Conservation (phyloP, 2,113 vertebrate genomes). For the Vulpes vulpes region DNA sequence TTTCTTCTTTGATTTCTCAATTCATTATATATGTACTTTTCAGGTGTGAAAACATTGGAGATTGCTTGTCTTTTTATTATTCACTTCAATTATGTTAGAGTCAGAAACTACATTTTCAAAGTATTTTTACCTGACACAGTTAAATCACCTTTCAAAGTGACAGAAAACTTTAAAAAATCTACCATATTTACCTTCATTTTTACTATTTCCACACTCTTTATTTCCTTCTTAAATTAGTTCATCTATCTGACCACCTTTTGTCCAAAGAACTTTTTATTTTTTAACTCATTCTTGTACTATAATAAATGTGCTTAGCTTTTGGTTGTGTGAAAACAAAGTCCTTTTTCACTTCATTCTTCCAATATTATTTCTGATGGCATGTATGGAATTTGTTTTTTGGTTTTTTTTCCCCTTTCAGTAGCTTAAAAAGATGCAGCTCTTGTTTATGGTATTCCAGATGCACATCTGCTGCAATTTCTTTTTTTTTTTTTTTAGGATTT, state of each 20-base stretch:
- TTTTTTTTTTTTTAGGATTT: too few species aligned
- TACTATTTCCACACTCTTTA: background rate
- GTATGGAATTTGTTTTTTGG: background rate
- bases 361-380: background rate
- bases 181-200: background rate
- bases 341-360: background rate
- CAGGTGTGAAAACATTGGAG: background rate
- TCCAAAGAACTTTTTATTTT: background rate
- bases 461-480: background rate
- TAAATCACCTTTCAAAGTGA: background rate
- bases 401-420: background rate
- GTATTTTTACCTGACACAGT: background rate
- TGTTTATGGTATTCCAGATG: background rate
- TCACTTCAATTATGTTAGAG: background rate
- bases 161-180: background rate
- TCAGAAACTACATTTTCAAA: background rate
- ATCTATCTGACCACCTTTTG: background rate
- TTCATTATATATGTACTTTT: background rate
- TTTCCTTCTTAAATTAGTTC: background rate
- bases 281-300: background rate
- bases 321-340: background rate
- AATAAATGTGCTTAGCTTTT: background rate
- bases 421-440: background rate
- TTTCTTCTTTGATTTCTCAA: background rate
- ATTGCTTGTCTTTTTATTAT: constrained; percentile 8